Conservation (phyloP, 2,797 vertebrate species). For the Pelodytes ibericus region DNA sequence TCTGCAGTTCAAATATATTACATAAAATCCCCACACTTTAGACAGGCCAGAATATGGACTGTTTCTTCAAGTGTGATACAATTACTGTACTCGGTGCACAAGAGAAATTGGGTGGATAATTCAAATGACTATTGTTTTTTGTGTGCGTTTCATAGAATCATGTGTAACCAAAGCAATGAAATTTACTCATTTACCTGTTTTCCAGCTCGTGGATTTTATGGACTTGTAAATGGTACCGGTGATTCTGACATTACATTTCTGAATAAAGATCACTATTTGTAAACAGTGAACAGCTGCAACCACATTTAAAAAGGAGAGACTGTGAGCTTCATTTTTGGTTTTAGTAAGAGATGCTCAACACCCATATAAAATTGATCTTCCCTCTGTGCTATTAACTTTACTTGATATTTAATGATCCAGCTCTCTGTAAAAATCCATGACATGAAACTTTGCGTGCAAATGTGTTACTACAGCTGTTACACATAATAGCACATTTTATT, state of each 20-base stretch:
- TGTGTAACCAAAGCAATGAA: background rate
- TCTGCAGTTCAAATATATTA: too few relatives aligned
- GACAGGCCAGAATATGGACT: too few relatives aligned
- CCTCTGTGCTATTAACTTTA: constrained; percentile 28
- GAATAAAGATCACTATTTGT: constrained; percentile 6
- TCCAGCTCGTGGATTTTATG: constrained; percentile 12
- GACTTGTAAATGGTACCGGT: background rate
- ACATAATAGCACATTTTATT: constrained; percentile 25
- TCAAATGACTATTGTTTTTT: background rate
- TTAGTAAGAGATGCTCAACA: constrained; percentile 25
- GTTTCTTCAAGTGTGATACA: too few relatives aligned
- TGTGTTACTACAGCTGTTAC: constrained; percentile 23
- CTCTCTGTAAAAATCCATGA: constrained; percentile 30
- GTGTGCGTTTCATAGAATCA: background rate
- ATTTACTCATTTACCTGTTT: constrained; percentile 2
- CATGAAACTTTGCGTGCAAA: constrained; percentile 14
- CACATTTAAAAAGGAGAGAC: background rate
- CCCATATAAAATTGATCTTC: constrained; percentile 40
- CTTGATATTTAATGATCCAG: constrained; percentile 45
- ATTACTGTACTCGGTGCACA: too few relatives aligned
- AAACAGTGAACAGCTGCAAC: constrained; percentile 6
- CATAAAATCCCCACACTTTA: too few relatives aligned
- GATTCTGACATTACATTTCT: background rate
- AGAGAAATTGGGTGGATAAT: background rate
- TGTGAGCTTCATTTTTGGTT: constrained; percentile 25